Evolutionary conservation across 2,113 vertebrate genomes (phyloP).

Genomic region (Carassius gibelio): DNA sequence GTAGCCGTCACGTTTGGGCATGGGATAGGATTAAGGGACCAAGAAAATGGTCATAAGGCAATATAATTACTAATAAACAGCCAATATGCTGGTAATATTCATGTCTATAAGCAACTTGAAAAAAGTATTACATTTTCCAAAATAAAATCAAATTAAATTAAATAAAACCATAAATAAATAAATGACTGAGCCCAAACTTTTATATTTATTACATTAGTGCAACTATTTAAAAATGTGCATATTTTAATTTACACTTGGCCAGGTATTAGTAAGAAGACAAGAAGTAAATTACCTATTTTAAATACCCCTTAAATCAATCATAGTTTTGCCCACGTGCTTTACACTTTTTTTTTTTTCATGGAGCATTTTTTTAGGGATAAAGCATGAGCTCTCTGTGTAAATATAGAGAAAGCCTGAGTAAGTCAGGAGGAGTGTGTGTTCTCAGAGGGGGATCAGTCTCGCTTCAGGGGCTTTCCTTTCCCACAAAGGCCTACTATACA

Average conservation of each 20-base stretch:
- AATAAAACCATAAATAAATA: too few relatives aligned
- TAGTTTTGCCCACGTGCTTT: not conserved
- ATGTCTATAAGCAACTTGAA: too few relatives aligned
- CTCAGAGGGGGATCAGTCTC: constrained; percentile 17
- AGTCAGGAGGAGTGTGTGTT: constrained; percentile 11
- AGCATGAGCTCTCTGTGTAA: not conserved
- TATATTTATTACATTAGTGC: not conserved
- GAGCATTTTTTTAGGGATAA: not conserved
- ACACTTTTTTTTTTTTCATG: not conserved
- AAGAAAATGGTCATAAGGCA: too few relatives aligned
- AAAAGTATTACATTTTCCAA: too few relatives aligned
- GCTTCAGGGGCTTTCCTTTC: constrained; percentile 24
- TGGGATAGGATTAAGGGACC: too few relatives aligned
- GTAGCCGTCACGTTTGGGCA: too few relatives aligned
- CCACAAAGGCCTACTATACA: constrained; percentile 35
- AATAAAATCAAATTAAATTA: too few relatives aligned
- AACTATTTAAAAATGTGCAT: not conserved
- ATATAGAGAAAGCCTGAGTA: not conserved
- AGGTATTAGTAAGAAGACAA: not conserved
- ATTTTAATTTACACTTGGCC: not conserved
- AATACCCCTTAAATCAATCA: not conserved
- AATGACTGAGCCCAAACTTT: not conserved
- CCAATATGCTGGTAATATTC: too few relatives aligned
- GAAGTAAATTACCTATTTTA: not conserved
- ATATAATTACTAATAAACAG: too few relatives aligned